Percentiles rank a stretch among this genome's conserved stretches.
phyloP scores from a whole-genome alignment of 2,888 invertebrate species.

The Agrypnus murinus region DNA sequence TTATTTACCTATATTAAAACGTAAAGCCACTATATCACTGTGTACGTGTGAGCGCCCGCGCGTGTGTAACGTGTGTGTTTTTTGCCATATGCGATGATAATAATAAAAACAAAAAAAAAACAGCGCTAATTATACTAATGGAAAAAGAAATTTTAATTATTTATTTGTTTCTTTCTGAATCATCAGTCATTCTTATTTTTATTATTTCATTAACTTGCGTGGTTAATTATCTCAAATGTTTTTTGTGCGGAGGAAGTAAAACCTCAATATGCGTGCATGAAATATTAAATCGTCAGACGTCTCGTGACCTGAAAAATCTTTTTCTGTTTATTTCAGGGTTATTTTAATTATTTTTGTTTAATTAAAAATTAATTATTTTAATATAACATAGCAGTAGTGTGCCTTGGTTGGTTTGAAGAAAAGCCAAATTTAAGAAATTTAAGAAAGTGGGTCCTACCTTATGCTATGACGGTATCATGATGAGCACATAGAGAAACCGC shows the following conservation, averaged over 20 bases:
- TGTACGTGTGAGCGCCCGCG: no score
- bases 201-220: slow-evolving; percentile 44
- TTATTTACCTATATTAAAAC: background rate
- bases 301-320: background rate
- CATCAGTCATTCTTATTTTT: slow-evolving; percentile 53
- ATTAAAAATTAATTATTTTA: background rate
- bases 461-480: slow-evolving; percentile 30
- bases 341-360: background rate
- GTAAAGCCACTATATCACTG: slow-evolving; percentile 12
- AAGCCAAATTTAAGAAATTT: no score
- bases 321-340: slow-evolving; percentile 1
- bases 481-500: slow-evolving; percentile 27
- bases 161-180: slow-evolving; percentile 44
- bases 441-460: background rate
- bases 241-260: slow-evolving; percentile 3
- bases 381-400: no score
- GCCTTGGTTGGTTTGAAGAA: no score
- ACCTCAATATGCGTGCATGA: slow-evolving; percentile 25
- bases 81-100: no score
- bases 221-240: slow-evolving; percentile 40
- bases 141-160: slow-evolving; percentile 41
- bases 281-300: slow-evolving; percentile 13
- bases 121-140: slow-evolving; percentile 51
- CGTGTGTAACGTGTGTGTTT: no score
- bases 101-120: slow-evolving; percentile 21